Evolutionary conservation across 2,888 invertebrate species (phyloP).

Genomic region (Drosophila anceps): DNA sequence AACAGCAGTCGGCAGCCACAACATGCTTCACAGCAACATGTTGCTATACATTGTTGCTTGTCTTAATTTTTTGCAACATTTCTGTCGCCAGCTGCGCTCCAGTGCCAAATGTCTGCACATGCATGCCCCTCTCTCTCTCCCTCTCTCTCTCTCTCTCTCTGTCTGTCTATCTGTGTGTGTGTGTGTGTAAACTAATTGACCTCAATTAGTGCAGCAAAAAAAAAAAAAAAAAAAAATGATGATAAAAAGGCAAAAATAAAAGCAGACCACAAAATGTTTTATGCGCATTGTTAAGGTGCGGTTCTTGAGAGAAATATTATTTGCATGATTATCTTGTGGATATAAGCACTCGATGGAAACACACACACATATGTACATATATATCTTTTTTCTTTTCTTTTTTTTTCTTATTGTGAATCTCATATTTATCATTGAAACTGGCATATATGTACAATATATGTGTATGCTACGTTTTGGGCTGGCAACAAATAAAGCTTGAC

Average conservation of each 20-base stretch:
- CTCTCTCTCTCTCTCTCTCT: neutral
- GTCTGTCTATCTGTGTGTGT: too few relatives aligned
- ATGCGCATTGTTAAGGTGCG: conserved; percentile 47
- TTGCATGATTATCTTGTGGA: conserved; percentile 12
- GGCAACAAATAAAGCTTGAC: neutral
- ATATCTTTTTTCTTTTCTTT: neutral
- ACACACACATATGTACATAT: neutral
- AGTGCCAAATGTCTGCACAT: conserved; percentile 22
- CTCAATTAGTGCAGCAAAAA: conserved; percentile 79
- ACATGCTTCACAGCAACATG: conserved; percentile 37
- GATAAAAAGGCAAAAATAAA: conserved; percentile 21
- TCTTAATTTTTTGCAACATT: conserved; percentile 55
- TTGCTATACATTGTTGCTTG: conserved; percentile 64
- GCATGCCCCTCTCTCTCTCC: neutral
- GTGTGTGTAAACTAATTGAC: conserved; percentile 81
- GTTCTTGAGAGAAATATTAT: conserved; percentile 28
- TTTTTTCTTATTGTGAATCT: conserved; percentile 4
- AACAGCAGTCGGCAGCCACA: conserved; percentile 3
- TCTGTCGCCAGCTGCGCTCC: conserved; percentile 49
- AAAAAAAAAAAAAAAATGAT: conserved; percentile 21
- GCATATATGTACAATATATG: too few relatives aligned
- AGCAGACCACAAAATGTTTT: conserved; percentile 36
- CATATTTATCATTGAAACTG: neutral
- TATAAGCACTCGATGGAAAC: conserved; percentile 3
- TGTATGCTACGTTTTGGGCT: neutral